Evolutionary conservation across 2,113 vertebrate genomes (phyloP).

Genomic region (Philantomba maxwellii): DNA sequence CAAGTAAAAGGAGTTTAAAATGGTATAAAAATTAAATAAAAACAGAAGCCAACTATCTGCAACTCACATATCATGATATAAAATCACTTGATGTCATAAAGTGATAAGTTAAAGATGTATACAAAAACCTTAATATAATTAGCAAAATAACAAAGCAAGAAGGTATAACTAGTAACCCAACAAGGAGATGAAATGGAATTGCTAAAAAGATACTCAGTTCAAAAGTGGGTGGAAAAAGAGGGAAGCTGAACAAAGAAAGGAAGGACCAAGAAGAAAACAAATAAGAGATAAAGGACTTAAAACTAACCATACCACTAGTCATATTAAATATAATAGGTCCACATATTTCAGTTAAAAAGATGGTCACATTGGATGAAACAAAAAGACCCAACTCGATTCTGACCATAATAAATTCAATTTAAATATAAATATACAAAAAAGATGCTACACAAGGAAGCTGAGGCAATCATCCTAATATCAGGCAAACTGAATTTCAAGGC

Average conservation of each 20-base stretch:
- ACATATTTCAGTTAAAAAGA: background rate
- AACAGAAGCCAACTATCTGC: background rate
- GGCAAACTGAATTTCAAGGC: background rate
- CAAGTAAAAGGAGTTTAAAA: background rate
- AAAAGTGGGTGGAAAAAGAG: background rate
- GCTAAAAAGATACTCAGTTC: background rate
- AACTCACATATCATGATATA: background rate
- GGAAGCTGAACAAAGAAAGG: background rate
- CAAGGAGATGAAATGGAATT: background rate
- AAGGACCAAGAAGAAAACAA: background rate
- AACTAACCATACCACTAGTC: background rate
- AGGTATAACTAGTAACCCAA: background rate
- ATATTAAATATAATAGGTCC: background rate
- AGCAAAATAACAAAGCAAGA: background rate
- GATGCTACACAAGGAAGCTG: background rate
- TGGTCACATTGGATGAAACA: background rate
- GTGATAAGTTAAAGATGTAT: background rate
- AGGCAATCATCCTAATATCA: background rate
- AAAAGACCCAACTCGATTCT: background rate
- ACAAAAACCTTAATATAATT: background rate
- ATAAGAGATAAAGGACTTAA: background rate
- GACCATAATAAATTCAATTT: background rate
- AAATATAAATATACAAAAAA: background rate
- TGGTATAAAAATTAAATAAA: background rate
- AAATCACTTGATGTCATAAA: background rate